Percentiles rank a stretch among this genome's conserved stretches.
phyloP scores from a whole-genome alignment of 1,140 invertebrate species.

The Pogonognathellus flavescens region DNA sequence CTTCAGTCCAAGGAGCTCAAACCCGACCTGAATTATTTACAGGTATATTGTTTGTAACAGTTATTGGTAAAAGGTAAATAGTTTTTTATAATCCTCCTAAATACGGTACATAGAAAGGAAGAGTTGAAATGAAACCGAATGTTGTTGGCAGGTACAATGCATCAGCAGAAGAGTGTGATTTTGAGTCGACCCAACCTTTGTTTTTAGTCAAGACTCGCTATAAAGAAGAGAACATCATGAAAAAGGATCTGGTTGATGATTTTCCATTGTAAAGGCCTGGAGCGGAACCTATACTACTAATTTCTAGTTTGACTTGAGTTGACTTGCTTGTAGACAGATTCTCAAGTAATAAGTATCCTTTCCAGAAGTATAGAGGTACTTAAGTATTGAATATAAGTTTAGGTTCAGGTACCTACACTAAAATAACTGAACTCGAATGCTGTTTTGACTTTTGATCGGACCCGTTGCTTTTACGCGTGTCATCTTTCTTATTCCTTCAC shows the following conservation, averaged over 20 bases:
- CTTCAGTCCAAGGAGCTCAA: no score
- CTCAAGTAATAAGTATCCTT: conserved; percentile 4
- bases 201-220: neutral
- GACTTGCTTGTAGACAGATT: conserved; percentile 10
- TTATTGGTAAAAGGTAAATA: no score
- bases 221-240: no score
- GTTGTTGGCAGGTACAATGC: neutral
- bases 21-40: neutral
- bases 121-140: conserved; percentile 23
- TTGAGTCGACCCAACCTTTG: conserved; percentile 23
- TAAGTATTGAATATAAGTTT: neutral
- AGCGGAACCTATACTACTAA: conserved; percentile 2
- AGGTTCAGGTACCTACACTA: neutral
- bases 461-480: conserved; percentile 32
- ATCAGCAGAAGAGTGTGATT: neutral
- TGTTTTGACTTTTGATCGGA: conserved; percentile 30
- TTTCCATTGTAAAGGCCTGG: neutral
- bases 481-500: neutral
- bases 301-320: conserved; percentile 20
- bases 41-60: neutral
- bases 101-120: conserved; percentile 22
- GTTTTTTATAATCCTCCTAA: neutral
- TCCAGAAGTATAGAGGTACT: neutral
- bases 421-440: conserved; percentile 33
- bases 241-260: conserved; percentile 34